Percentiles rank a stretch among this genome's conserved stretches.
Evolutionary conservation across 2,888 invertebrate species (phyloP).

Genomic region (Congeria kusceri): DNA sequence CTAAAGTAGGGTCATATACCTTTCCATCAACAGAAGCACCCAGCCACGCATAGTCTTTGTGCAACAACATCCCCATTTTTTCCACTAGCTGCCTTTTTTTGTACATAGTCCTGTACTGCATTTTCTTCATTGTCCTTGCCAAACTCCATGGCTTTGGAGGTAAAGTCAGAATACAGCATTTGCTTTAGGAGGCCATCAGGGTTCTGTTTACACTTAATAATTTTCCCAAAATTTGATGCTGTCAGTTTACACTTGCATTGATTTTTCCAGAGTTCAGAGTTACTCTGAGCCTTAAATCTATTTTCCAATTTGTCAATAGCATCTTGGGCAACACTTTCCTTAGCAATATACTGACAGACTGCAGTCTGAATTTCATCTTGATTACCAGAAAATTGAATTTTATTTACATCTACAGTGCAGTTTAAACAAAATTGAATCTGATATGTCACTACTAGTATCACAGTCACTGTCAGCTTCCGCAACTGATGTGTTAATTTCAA

Average conservation of each 20-base stretch:
- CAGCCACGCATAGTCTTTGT: slow-evolving; percentile 1
- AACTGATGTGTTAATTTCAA: background rate
- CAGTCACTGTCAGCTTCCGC: background rate
- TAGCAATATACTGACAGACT: background rate
- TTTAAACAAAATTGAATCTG: background rate
- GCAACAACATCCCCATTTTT: slow-evolving; percentile 3
- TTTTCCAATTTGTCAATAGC: background rate
- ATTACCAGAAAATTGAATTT: background rate
- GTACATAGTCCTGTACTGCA: background rate
- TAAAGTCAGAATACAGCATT: background rate
- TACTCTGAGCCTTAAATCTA: slow-evolving; percentile 10
- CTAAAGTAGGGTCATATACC: slow-evolving; percentile 4
- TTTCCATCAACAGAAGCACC: slow-evolving; percentile 16
- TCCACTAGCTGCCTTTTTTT: background rate
- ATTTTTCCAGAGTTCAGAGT: slow-evolving; percentile 19
- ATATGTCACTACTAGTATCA: too few species aligned
- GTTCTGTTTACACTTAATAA: slow-evolving; percentile 28
- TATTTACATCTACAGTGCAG: background rate
- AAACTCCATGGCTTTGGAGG: slow-evolving; percentile 7
- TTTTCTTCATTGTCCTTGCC: slow-evolving; percentile 8
- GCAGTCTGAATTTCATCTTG: background rate
- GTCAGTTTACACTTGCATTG: slow-evolving; percentile 25
- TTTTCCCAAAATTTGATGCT: slow-evolving; percentile 51
- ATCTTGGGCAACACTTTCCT: background rate
- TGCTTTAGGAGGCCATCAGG: background rate